Evolutionary conservation across 2,888 invertebrate genomes (phyloP).

Genomic region (Drosophila mercatorum): DNA sequence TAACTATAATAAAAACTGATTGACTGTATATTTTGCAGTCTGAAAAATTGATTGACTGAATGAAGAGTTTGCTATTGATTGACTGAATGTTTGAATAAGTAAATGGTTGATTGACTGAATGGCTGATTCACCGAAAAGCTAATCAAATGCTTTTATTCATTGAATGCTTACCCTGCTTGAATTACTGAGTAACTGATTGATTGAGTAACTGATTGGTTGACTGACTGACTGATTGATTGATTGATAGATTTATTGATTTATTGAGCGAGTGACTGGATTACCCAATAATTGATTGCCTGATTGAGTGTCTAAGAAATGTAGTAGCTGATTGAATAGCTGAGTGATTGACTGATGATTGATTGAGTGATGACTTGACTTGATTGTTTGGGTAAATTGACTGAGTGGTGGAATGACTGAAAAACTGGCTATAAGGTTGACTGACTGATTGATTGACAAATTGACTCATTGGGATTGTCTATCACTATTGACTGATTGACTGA

Average conservation of each 20-base stretch:
- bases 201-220: not conserved
- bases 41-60: not conserved
- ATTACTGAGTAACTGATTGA: not conserved
- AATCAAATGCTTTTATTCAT: too few species aligned
- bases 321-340: not conserved
- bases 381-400: too few species aligned
- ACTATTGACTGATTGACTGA: too few species aligned
- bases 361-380: too few species aligned
- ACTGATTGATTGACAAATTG: too few species aligned
- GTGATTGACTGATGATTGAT: not conserved
- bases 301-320: too few species aligned
- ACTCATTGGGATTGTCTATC: not conserved
- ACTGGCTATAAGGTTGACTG: too few species aligned
- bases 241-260: not conserved
- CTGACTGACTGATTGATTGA: not conserved
- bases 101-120: not conserved
- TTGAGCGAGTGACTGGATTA: not conserved
- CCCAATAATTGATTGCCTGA: too few species aligned
- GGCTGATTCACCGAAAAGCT: not conserved
- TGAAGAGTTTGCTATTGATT: not conserved
- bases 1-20: too few species aligned
- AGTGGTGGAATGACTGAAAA: too few species aligned
- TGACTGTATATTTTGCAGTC: too few species aligned
- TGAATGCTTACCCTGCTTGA: not conserved
- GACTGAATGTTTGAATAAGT: too few species aligned